These are phyloP conservation scores for Eulimnadia texana DNA, from an alignment of 1,140 invertebrate genomes.

Conservation along the genomic window DNA sequence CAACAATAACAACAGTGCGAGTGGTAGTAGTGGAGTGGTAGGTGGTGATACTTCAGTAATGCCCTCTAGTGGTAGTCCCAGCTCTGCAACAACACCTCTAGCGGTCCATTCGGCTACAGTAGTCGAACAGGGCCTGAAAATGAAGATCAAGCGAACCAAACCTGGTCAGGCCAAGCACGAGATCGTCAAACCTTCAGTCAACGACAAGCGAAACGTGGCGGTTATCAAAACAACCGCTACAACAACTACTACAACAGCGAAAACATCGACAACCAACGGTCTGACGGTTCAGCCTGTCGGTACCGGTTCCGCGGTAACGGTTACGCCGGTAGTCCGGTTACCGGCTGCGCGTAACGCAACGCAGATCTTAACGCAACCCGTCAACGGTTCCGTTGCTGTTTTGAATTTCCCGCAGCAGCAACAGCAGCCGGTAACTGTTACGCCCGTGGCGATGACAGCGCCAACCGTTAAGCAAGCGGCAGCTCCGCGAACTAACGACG, in stretches of 20 bases:
- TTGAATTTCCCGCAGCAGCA: background rate
- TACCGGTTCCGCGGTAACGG: background rate
- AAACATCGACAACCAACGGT: background rate
- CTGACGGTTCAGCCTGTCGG: background rate
- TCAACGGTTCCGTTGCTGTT: background rate
- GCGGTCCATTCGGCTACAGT: constrained; percentile 48
- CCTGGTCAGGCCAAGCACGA: constrained; percentile 69
- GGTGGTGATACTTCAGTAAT: background rate
- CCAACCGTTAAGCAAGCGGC: background rate
- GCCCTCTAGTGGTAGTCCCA: background rate
- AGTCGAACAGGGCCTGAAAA: constrained; percentile 85
- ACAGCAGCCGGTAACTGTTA: background rate
- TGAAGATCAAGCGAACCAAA: constrained; percentile 96
- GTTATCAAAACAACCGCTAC: background rate
- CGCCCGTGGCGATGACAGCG: background rate
- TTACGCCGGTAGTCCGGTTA: background rate
- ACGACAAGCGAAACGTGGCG: background rate
- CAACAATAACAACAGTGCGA: constrained; percentile 1
- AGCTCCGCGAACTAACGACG: background rate
- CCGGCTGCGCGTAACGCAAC: background rate
- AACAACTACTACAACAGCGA: background rate
- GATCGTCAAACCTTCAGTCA: constrained; percentile 60
- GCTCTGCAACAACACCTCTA: background rate
- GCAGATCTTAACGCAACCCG: too few species aligned
- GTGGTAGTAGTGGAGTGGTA: constrained; percentile 14